Evolutionary conservation across 2,797 vertebrate species (phyloP).

Genomic region (Falco novaeseelandiae): DNA sequence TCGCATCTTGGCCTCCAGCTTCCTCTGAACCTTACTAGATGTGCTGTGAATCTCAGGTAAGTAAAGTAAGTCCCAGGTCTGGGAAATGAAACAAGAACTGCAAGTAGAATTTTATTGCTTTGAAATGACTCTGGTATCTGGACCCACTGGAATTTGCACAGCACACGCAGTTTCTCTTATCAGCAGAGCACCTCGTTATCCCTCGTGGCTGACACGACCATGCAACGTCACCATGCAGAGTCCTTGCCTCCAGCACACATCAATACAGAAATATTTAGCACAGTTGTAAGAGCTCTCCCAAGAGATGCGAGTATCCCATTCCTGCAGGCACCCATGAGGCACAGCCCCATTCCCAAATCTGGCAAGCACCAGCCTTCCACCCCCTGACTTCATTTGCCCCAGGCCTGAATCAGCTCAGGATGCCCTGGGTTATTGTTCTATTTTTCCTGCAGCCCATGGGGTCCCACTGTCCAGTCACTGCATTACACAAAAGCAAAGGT

Average conservation of each 20-base stretch:
- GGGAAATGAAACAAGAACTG: conserved; percentile 10
- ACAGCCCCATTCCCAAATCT: background rate
- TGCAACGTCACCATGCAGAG: background rate
- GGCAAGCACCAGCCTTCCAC: background rate
- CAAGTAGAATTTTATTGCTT: conserved; percentile 5
- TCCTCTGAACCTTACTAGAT: background rate
- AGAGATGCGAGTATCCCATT: background rate
- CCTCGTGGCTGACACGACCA: background rate
- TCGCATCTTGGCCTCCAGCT: background rate
- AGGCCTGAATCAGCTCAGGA: background rate
- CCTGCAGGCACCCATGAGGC: background rate
- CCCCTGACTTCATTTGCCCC: background rate
- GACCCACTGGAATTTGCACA: background rate
- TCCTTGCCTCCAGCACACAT: background rate
- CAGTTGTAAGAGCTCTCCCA: background rate
- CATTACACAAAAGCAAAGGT: background rate
- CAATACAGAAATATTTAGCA: background rate
- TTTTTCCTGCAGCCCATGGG: background rate
- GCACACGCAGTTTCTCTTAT: background rate
- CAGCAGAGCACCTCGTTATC: background rate
- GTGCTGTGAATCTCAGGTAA: background rate
- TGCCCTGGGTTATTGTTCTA: background rate
- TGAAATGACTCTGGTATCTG: background rate
- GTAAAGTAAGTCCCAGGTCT: background rate
- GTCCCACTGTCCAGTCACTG: background rate